phyloP scores from a whole-genome alignment of 1,140 invertebrate genomes.

The Aphaenogaster ashmeadi region DNA sequence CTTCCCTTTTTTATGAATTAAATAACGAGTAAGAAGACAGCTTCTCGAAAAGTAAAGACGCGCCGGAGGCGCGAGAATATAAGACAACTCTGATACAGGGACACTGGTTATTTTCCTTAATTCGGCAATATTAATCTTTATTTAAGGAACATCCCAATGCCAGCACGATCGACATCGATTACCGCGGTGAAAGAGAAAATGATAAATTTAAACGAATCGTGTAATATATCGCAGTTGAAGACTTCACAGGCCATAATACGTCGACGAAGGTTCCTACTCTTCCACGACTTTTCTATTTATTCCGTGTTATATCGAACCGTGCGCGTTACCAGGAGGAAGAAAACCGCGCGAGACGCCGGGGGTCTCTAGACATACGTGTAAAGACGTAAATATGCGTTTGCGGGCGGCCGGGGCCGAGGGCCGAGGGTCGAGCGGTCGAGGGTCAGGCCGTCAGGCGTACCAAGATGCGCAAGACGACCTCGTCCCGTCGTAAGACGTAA shows the following conservation, averaged over 20 bases:
- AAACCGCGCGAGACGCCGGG: not conserved
- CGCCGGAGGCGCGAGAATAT: not conserved
- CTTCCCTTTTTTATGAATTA: too few species aligned
- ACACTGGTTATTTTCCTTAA: not conserved
- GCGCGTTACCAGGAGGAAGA: not conserved
- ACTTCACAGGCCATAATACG: not conserved
- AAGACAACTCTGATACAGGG: not conserved
- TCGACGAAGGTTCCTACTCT: not conserved
- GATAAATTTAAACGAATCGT: not conserved
- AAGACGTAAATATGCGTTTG: slow-evolving; percentile 15
- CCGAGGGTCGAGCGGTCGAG: not conserved
- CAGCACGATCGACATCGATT: not conserved
- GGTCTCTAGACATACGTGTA: not conserved
- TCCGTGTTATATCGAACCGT: slow-evolving; percentile 14
- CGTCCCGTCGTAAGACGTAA: too few species aligned
- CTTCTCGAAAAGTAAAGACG: not conserved
- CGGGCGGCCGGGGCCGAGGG: not conserved
- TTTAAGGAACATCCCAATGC: not conserved
- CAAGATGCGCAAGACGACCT: not conserved
- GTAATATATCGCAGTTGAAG: not conserved
- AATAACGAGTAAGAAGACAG: too few species aligned
- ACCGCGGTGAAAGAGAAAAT: not conserved
- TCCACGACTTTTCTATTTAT: slow-evolving; percentile 27
- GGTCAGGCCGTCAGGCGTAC: not conserved
- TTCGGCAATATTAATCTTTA: not conserved